Percentiles rank a stretch among this genome's conserved stretches.
Conservation (phyloP, 2,113 vertebrate species). For the Anser cygnoides region DNA sequence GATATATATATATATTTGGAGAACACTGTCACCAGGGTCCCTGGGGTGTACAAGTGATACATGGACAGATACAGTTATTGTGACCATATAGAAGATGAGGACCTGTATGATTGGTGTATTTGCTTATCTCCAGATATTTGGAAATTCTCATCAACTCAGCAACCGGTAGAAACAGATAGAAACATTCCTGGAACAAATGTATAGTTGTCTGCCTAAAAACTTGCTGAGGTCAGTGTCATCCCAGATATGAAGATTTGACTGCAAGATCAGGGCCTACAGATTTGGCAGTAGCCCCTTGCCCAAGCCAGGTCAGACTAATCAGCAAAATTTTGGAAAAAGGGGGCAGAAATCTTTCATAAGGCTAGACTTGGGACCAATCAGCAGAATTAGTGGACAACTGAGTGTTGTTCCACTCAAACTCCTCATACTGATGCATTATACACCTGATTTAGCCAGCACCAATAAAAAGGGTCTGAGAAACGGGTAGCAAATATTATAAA, state of each 20-base stretch:
- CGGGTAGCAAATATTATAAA: background rate
- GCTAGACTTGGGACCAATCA: background rate
- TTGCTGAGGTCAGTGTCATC: background rate
- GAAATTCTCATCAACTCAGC: background rate
- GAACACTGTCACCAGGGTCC: background rate
- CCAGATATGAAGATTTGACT: background rate
- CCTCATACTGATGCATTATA: background rate
- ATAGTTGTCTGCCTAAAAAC: background rate
- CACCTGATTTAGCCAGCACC: background rate
- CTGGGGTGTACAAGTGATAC: no score
- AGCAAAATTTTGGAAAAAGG: background rate
- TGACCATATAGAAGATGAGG: background rate
- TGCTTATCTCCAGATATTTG: background rate
- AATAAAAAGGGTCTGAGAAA: background rate
- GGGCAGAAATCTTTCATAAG: background rate
- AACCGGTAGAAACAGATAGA: background rate
- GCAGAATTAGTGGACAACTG: background rate
- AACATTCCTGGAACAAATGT: background rate
- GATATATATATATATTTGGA: background rate
- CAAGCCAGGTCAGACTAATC: background rate
- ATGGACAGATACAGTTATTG: background rate
- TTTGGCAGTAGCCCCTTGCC: background rate
- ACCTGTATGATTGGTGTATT: background rate
- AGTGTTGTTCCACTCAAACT: background rate
- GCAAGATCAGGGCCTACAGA: background rate